Percentiles rank a stretch among this genome's conserved stretches.
Evolutionary conservation across 2,797 vertebrate species (phyloP).

Genomic region (Toxotes lorentzi): DNA sequence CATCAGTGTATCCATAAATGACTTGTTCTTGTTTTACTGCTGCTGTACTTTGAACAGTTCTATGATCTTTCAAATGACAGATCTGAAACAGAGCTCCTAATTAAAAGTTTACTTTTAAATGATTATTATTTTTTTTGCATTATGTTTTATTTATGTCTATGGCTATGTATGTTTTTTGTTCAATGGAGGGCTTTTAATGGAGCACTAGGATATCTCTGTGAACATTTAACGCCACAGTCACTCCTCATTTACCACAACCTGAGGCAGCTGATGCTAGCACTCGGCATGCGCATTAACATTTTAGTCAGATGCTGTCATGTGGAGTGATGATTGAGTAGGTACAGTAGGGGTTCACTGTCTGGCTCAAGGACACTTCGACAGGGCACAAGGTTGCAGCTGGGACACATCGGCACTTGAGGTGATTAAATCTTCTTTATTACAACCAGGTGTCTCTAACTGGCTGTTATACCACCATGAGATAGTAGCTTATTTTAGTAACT

Average conservation of each 20-base stretch:
- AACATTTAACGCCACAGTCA: constrained; percentile 15
- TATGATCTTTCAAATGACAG: background rate
- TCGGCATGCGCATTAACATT: constrained; percentile 47
- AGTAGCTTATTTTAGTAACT: background rate
- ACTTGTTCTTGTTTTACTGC: background rate
- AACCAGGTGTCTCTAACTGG: constrained; percentile 3
- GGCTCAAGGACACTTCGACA: constrained; percentile 40
- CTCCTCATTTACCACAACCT: constrained; percentile 16
- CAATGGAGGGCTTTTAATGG: no score
- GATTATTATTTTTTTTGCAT: background rate
- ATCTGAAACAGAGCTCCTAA: background rate
- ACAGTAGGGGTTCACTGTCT: constrained; percentile 50
- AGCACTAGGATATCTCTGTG: background rate
- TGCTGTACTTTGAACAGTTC: background rate
- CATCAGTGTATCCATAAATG: background rate
- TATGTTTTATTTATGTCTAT: background rate
- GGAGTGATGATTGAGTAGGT: constrained; percentile 46
- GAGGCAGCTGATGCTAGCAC: constrained; percentile 30
- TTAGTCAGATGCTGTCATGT: constrained; percentile 27
- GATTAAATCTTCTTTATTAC: background rate
- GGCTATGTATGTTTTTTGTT: background rate
- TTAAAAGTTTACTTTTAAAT: background rate
- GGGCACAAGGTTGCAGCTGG: constrained; percentile 30
- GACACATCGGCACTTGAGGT: constrained; percentile 18
- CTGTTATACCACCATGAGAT: background rate